Percentiles rank a stretch among this genome's conserved stretches.
phyloP scores from a whole-genome alignment of 2,888 invertebrate genomes.

The Tipula unca region DNA sequence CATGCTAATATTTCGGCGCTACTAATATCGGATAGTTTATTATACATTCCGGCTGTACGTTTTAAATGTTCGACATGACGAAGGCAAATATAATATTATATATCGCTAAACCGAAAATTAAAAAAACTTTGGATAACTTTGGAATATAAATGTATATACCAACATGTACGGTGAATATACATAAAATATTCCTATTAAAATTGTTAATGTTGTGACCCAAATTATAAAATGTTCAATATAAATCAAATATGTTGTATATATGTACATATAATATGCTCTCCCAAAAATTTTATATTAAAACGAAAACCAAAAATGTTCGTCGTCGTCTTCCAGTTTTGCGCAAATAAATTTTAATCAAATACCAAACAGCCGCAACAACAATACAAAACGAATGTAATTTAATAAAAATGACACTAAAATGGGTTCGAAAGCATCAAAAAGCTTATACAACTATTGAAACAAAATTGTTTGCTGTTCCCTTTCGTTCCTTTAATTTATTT shows the following conservation, averaged over 20 bases:
- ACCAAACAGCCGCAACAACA: background rate
- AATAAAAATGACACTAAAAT: background rate
- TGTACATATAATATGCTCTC: background rate
- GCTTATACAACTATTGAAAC: background rate
- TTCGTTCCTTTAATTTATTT: background rate
- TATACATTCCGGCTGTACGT: too few species aligned
- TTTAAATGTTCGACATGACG: background rate
- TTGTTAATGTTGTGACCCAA: background rate
- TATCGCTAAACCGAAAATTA: too few species aligned
- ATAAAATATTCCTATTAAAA: background rate
- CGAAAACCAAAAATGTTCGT: background rate
- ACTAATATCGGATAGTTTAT: too few species aligned
- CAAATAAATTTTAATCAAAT: background rate
- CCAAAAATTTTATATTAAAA: background rate
- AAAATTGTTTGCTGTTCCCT: background rate
- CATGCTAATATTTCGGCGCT: too few species aligned
- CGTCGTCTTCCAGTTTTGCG: background rate
- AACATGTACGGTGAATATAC: background rate
- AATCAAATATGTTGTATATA: background rate
- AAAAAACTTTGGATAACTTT: background rate
- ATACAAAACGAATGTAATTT: background rate
- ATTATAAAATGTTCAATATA: background rate
- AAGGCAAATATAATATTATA: too few species aligned
- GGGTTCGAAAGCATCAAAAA: conserved; percentile 4
- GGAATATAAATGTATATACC: background rate